A percentile compares a stretch with the other conserved stretches of the same genome.
These are phyloP conservation scores for Chloroceryle inda DNA, from an alignment of 2,797 vertebrate genomes.

Conservation along the genomic window DNA sequence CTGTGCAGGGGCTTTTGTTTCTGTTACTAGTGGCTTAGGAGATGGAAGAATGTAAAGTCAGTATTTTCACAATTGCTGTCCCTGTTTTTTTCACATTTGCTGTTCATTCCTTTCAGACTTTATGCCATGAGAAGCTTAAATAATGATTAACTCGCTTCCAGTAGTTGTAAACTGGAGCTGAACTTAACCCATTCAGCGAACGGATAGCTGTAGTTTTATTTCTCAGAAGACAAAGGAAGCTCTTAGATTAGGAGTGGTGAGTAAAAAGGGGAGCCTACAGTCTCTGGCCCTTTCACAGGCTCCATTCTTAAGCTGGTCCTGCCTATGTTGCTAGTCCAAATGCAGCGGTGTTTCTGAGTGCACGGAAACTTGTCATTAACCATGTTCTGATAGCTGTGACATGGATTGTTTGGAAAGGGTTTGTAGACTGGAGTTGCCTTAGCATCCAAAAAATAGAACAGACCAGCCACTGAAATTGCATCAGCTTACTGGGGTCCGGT, in stretches of 20 bases:
- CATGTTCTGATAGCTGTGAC: not conserved
- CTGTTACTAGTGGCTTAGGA: not conserved
- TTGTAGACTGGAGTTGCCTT: not conserved
- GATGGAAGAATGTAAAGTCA: not conserved
- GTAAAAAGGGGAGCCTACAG: not conserved
- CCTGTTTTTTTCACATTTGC: not conserved
- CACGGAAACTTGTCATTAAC: not conserved
- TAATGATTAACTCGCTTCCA: not conserved
- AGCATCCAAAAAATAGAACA: not conserved
- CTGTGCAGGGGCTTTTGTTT: slow-evolving; percentile 39
- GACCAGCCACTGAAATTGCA: not conserved
- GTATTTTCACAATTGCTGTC: not conserved
- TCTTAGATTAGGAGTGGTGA: not conserved
- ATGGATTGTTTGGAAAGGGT: not conserved
- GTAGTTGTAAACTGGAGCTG: not conserved
- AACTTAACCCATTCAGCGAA: not conserved
- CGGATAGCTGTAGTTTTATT: not conserved
- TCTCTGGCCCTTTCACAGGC: not conserved
- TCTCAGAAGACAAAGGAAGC: not conserved
- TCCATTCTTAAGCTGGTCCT: not conserved
- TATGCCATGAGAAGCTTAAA: not conserved
- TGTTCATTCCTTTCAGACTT: not conserved
- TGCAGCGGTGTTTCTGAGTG: not conserved
- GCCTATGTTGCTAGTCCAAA: not conserved
- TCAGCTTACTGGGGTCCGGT: not conserved